These are phyloP conservation scores for Oscheius myriophilus DNA, from an alignment of 2,888 invertebrate genomes.

Conservation along the genomic window DNA sequence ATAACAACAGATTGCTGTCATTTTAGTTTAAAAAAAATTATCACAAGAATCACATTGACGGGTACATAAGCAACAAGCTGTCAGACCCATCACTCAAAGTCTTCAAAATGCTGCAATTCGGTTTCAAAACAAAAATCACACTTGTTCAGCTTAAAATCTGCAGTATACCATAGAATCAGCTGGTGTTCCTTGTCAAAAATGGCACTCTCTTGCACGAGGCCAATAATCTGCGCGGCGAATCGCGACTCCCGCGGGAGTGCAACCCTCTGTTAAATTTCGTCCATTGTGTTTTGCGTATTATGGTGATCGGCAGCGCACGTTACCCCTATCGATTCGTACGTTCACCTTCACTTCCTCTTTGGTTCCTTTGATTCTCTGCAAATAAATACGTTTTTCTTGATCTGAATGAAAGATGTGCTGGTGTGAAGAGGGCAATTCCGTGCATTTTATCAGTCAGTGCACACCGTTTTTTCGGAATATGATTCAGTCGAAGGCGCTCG, in stretches of 20 bases:
- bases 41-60: too few species aligned
- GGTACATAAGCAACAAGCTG: too few species aligned
- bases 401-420: background rate
- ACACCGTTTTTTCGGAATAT: conserved; percentile 16
- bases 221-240: conserved; percentile 28
- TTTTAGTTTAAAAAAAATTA: too few species aligned
- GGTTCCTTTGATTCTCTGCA: background rate
- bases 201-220: conserved; percentile 1
- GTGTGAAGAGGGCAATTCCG: background rate
- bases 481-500: conserved; percentile 17
- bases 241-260: conserved; percentile 29
- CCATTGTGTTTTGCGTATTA: conserved; percentile 28
- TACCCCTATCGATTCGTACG: conserved; percentile 11
- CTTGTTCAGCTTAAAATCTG: too few species aligned
- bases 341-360: background rate
- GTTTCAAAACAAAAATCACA: too few species aligned
- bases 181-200: too few species aligned
- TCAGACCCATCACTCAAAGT: too few species aligned
- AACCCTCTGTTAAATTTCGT: conserved; percentile 30
- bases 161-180: too few species aligned
- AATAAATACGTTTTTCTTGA: background rate
- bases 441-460: conserved; percentile 5
- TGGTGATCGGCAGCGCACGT: conserved; percentile 21
- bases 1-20: too few species aligned
- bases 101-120: too few species aligned